Evolutionary conservation across 2,888 invertebrate species (phyloP), one percentile per base, ranked within the genome.

Genomic region (Creontiades dilutus): DNA sequence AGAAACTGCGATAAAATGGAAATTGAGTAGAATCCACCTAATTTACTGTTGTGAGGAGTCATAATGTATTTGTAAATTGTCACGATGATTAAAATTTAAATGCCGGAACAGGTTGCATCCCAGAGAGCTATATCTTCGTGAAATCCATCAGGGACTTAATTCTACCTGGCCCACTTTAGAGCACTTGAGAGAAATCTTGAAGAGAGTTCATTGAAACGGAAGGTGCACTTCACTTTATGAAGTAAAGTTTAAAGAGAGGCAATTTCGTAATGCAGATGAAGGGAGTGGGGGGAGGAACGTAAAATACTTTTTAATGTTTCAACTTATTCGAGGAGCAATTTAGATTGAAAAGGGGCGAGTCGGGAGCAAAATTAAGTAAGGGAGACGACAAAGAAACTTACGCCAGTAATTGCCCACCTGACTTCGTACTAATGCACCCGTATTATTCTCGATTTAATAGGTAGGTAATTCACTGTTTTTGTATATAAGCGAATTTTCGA

Each of bases 261-360:
- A 68, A 68, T 68, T 19, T 61, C 61, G 16, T 61, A 61, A 52
- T 52, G 52, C 11, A 16, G 68, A 37, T 11, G 19, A 23, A 19
- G 68, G 2, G 9, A n/a, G 52, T 9, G 19, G n/a, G 61, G 9
- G n/a, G 61, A 2, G 37, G 37, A 2, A 19, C 16, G 61, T 16
- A 19, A 68, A 68, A 68, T 68, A 68, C 68, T 68, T 68, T 68
- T 23, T 68, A 68, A 68, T 68, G 68, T 68, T 61, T 61, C 61
- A 68, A 68, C 68, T 68, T 23, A 23, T 68, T 68, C 68, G n/a
- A 12, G 9, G 68, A 68, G 19, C 68, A 23, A 23, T 68, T 61
- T 61, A 61, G n/a, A 68, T 13, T 23, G 27, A 23, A 7, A 13
- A 68, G 68, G 68, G 13, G 61, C 14, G 27, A 23, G 68, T 23